Percentiles rank a stretch among this genome's conserved stretches.
Conservation (phyloP, 2,888 invertebrate genomes). For the Chymomyza amoena region DNA sequence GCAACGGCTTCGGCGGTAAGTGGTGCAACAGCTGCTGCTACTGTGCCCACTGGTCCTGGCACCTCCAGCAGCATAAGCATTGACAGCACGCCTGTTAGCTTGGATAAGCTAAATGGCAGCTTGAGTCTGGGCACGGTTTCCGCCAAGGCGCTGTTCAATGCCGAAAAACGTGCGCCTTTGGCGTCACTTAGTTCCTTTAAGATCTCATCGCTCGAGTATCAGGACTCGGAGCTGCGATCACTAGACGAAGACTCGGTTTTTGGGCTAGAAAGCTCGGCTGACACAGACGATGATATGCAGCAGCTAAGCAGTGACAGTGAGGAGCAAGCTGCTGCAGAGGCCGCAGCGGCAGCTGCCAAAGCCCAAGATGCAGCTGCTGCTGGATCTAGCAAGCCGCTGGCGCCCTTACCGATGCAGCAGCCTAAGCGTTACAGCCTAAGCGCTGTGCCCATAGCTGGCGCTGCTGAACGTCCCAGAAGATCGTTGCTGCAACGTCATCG, state of each 20-base stretch:
- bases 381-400: background rate
- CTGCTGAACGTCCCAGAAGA: conserved; percentile 57
- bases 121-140: conserved; percentile 70
- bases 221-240: conserved; percentile 86
- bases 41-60: conserved; percentile 60
- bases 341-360: conserved; percentile 34
- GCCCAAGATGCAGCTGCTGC: conserved; percentile 21
- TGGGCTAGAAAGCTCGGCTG: conserved; percentile 83
- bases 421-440: conserved; percentile 60
- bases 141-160: conserved; percentile 77
- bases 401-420: conserved; percentile 21
- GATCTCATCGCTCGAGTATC: conserved; percentile 83
- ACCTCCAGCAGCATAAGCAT: conserved; percentile 74
- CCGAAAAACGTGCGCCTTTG: conserved; percentile 83
- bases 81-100: conserved; percentile 70
- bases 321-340: conserved; percentile 76
- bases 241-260: conserved; percentile 92
- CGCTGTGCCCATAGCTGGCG: conserved; percentile 23
- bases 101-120: conserved; percentile 72
- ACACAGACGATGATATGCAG: conserved; percentile 91
- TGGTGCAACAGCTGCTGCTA: conserved; percentile 63
- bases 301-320: conserved; percentile 92
- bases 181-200: conserved; percentile 90
- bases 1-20: background rate
- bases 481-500: conserved; percentile 75